Evolutionary conservation across 2,113 vertebrate genomes (phyloP).

Genomic region (Procavia capensis): DNA sequence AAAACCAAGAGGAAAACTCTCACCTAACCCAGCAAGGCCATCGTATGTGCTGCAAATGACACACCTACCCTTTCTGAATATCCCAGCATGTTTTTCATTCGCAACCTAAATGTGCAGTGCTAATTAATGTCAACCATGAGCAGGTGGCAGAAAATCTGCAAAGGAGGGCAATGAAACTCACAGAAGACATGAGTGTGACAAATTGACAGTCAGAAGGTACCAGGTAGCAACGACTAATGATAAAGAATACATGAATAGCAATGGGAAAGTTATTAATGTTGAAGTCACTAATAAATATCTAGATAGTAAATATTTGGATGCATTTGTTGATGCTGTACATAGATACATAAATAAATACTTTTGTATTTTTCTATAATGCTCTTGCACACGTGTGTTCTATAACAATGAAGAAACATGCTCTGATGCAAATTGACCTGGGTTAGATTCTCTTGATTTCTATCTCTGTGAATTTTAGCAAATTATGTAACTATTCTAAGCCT

Average conservation of each 20-base stretch:
- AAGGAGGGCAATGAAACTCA: not conserved
- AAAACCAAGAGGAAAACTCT: not conserved
- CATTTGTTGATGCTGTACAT: not conserved
- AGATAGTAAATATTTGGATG: not conserved
- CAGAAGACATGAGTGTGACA: not conserved
- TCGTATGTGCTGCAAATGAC: not conserved
- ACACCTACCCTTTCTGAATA: not conserved
- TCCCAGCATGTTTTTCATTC: not conserved
- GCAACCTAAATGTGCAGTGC: not conserved
- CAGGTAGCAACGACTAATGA: not conserved
- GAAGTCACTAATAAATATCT: not conserved
- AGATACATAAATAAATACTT: not conserved
- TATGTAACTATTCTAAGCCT: not conserved
- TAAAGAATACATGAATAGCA: not conserved
- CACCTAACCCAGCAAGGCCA: not conserved
- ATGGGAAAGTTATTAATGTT: not conserved
- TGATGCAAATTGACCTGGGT: not conserved
- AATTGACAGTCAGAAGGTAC: not conserved
- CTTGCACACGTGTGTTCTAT: not conserved
- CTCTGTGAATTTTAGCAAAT: not conserved
- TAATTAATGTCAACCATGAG: not conserved
- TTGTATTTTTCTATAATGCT: not conserved
- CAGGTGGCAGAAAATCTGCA: not conserved
- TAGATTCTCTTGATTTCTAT: not conserved
- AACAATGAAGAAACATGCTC: not conserved